Evolutionary conservation across 2,797 vertebrate genomes (phyloP).

Genomic region (Gadopsis marmoratus): DNA sequence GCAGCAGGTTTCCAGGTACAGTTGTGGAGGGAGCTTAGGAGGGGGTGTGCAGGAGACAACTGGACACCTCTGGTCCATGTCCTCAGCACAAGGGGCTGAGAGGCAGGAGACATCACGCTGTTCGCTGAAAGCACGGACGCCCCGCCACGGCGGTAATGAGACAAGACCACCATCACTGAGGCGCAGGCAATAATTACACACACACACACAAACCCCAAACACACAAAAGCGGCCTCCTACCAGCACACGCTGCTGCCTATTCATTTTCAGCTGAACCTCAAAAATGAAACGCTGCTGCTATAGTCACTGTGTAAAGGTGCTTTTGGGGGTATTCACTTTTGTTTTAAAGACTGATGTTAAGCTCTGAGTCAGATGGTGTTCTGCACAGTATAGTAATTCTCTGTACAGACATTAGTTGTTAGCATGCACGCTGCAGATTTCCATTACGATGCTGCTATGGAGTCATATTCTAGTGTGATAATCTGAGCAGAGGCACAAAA

Average conservation of each 20-base stretch:
- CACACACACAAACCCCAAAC: slow-evolving; percentile 37
- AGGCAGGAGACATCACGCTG: slow-evolving; percentile 65
- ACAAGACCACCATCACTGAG: slow-evolving; percentile 81
- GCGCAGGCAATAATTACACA: slow-evolving; percentile 86
- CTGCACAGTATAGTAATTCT: background rate
- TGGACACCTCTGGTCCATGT: slow-evolving; percentile 63
- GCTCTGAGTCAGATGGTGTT: background rate
- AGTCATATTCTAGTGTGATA: background rate
- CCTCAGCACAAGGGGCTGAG: slow-evolving; percentile 54
- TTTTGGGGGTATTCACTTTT: background rate
- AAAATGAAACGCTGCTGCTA: slow-evolving; percentile 3
- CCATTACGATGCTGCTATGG: background rate
- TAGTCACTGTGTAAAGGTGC: slow-evolving; percentile 19
- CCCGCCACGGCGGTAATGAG: slow-evolving; percentile 89
- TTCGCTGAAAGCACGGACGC: slow-evolving; percentile 77
- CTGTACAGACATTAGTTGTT: background rate
- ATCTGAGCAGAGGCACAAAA: background rate
- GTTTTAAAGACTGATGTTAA: slow-evolving; percentile 7
- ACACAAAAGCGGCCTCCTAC: slow-evolving; percentile 22
- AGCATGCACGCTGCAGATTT: background rate
- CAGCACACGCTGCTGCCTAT: slow-evolving; percentile 19
- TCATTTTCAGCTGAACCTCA: slow-evolving; percentile 30
- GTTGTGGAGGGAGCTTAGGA: slow-evolving; percentile 40
- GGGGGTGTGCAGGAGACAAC: slow-evolving; percentile 31
- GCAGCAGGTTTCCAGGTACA: slow-evolving; percentile 59